Evolutionary conservation across 1,140 invertebrate species (phyloP).

Genomic region (Bombus affinis): DNA sequence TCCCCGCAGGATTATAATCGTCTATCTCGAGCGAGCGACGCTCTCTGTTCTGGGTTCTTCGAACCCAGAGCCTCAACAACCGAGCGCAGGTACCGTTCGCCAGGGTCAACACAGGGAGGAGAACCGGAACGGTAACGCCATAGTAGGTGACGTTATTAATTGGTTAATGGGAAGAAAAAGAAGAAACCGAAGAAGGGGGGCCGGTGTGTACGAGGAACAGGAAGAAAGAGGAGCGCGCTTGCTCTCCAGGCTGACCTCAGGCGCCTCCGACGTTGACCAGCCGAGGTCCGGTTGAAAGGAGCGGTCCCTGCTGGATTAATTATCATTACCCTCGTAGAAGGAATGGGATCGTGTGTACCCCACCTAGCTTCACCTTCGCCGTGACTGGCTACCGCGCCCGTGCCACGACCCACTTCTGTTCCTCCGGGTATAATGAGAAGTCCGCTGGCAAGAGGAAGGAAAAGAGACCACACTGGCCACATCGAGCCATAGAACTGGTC

Average conservation of each 20-base stretch:
- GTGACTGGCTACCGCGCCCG: constrained; percentile 79
- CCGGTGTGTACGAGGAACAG: constrained; percentile 29
- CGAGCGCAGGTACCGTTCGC: constrained; percentile 72
- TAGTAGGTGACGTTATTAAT: constrained; percentile 78
- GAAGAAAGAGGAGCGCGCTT: constrained; percentile 20
- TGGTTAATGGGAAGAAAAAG: constrained; percentile 76
- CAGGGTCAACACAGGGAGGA: constrained; percentile 68
- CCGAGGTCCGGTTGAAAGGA: constrained; percentile 64
- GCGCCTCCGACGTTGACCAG: constrained; percentile 59
- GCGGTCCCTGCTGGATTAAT: constrained; percentile 77
- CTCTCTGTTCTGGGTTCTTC: constrained; percentile 54
- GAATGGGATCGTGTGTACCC: constrained; percentile 77
- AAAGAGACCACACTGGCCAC: constrained; percentile 16
- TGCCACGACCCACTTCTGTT: constrained; percentile 78
- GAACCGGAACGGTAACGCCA: constrained; percentile 73
- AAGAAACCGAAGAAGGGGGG: constrained; percentile 44
- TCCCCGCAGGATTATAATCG: constrained; percentile 70
- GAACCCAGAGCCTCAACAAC: constrained; percentile 45
- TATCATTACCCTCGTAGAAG: constrained; percentile 78
- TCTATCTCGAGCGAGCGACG: constrained; percentile 40
- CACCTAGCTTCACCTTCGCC: constrained; percentile 71
- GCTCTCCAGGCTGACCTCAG: constrained; percentile 56
- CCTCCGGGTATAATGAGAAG: constrained; percentile 69
- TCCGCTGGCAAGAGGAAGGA: constrained; percentile 66
- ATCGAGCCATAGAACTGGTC: constrained; percentile 14